Base-by-base conservation (phyloP, 1,140 invertebrate genomes). In the Drosophila saltans region DNA sequence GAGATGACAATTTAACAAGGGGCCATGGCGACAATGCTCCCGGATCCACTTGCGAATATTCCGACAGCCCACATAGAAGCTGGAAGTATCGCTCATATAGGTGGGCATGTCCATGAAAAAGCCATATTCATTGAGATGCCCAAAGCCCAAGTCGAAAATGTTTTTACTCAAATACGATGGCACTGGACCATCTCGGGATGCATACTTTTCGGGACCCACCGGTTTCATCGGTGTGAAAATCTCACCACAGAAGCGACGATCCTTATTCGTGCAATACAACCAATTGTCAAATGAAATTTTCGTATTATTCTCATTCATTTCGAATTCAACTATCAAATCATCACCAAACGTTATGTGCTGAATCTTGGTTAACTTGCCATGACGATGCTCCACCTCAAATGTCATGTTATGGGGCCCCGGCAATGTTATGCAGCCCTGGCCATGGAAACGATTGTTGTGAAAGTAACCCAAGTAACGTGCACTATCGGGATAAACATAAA, bases 141-240 rank as follows among this genome's bases (percentile, higher is more conserved):
- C 80, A 5, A 83, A 83, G 36, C 84, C 83, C 11, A 88, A 7
- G 48, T 88, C 84, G 10, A 88, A 88, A 0, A 72, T 33, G 16
- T 89, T 84, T 11, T 2, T 6, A 0, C 7, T 7, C 36, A 89
- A 48, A 0, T 3, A 0, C 1, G 40, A 8, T 0, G 63, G 55
- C 2, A 16, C 1, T 7, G 76, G 52, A n/a, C 80, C 76, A 0
- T 65, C 52, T 10, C 36, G 39, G 10, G 30, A 62, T 8, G 36
- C 11, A 1, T 56, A 78, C 2, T 52, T 55, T 0, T 4, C 1
- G 0, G 84, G 77, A 9, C 84, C 83, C 6, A 78, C 80, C 0
- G 69, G 39, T 1, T 41, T 43, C 30, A 88, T 1, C 0, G 24
- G 39, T 0, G 1, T 11, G 10, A n/a, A 6, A 0, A 21, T 58